Conservation (phyloP, 2,113 vertebrate species). For the Aramus guarauna region DNA sequence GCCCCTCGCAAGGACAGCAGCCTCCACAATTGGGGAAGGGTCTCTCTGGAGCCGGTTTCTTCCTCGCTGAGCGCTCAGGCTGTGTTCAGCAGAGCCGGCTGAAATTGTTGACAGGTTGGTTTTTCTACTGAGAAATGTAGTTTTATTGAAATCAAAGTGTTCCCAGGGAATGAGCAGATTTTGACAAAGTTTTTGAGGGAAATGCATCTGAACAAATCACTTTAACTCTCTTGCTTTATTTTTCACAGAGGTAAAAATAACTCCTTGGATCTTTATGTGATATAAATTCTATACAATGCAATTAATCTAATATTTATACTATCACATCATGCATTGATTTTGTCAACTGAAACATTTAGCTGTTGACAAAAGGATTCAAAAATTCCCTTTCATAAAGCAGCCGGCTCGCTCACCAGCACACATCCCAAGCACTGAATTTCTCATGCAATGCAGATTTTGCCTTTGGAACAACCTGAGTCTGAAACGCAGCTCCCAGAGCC, state of each 20-base stretch:
- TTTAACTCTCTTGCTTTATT: constrained; percentile 43
- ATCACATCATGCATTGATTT: neutral
- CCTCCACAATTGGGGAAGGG: rapidly evolving
- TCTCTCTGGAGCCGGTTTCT: neutral
- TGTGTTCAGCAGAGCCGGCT: neutral
- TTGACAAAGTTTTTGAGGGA: constrained; percentile 43
- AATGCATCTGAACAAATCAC: constrained; percentile 47
- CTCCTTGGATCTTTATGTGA: constrained; percentile 30
- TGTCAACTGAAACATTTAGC: constrained; percentile 34
- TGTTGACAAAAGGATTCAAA: constrained; percentile 41
- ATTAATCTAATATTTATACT: constrained; percentile 63
- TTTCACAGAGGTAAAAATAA: constrained; percentile 42
- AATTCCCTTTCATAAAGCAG: constrained; percentile 38
- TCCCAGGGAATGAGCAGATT: neutral
- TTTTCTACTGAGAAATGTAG: neutral
- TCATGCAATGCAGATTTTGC: neutral
- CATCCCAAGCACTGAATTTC: rapidly evolving
- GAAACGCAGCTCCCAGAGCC: neutral
- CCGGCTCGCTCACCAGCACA: rapidly evolving
- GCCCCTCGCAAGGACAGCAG: neutral
- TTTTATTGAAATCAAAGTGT: constrained; percentile 33
- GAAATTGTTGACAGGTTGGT: neutral
- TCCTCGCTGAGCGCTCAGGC: neutral
- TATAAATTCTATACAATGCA: constrained; percentile 24
- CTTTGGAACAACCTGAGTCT: neutral